Conservation (phyloP, 2,113 vertebrate genomes). For the Saccopteryx bilineata region DNA sequence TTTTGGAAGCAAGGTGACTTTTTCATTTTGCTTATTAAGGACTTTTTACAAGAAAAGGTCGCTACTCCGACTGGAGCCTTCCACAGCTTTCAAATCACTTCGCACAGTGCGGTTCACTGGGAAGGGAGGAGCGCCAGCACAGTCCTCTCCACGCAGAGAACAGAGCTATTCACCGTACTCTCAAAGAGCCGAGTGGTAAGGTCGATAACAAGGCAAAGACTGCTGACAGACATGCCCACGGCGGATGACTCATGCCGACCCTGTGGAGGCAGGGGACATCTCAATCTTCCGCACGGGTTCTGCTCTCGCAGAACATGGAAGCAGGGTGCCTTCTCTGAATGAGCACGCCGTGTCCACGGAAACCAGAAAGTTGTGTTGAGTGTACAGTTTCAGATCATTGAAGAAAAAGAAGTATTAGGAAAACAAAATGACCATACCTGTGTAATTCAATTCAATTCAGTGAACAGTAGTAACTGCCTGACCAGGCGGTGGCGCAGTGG, state of each 20-base stretch:
- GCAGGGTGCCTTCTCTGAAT: not conserved
- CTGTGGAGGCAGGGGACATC: not conserved
- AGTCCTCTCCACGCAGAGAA: not conserved
- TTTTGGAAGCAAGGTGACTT: slow-evolving; percentile 53
- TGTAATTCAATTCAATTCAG: slow-evolving; percentile 60
- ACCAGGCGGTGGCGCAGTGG: too few species aligned
- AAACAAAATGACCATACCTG: slow-evolving; percentile 64
- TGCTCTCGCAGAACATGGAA: not conserved
- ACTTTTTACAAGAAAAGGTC: slow-evolving; percentile 51
- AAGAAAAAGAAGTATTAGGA: slow-evolving; percentile 64
- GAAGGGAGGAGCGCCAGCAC: not conserved
- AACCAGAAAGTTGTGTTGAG: slow-evolving; percentile 39
- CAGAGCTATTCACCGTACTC: not conserved
- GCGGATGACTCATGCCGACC: slow-evolving; percentile 27
- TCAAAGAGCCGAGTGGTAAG: slow-evolving; percentile 38
- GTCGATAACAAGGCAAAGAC: slow-evolving; percentile 14
- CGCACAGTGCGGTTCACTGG: not conserved
- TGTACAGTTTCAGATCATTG: not conserved
- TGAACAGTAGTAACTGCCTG: not conserved
- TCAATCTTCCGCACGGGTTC: not conserved
- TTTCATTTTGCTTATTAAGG: slow-evolving; percentile 60
- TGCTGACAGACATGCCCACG: slow-evolving; percentile 51
- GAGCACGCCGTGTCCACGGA: not conserved
- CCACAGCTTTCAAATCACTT: slow-evolving; percentile 29
- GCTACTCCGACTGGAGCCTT: not conserved